phyloP scores from a whole-genome alignment of 2,797 vertebrate species.

The Sebastes diploproa region DNA sequence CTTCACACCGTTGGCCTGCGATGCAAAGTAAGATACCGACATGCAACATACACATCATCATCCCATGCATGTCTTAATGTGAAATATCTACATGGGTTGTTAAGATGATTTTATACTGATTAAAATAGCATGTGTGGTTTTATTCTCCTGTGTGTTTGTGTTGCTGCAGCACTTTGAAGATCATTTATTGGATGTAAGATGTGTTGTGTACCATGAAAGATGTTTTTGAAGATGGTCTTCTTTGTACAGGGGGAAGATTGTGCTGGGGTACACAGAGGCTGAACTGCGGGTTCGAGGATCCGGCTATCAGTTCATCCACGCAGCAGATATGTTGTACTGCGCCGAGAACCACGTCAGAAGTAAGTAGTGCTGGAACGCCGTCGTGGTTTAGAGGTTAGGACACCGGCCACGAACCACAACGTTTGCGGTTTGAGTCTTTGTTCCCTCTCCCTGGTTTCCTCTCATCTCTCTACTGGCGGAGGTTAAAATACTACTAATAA shows the following conservation, averaged over 20 bases:
- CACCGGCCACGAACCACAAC: too few relatives aligned
- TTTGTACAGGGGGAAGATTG: conserved; percentile 75
- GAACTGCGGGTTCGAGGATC: conserved; percentile 80
- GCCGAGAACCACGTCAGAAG: conserved; percentile 83
- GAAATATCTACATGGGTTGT: accelerated
- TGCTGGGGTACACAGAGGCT: conserved; percentile 81
- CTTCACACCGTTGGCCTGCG: conserved; percentile 88
- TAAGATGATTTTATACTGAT: accelerated
- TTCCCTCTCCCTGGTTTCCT: too few relatives aligned
- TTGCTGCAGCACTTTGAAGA: neutral
- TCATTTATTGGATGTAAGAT: neutral
- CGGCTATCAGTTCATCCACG: conserved; percentile 84
- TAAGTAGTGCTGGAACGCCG: conserved; percentile 43
- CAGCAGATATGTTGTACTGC: conserved; percentile 82
- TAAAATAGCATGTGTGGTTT: neutral
- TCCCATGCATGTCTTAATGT: neutral
- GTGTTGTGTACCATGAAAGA: accelerated
- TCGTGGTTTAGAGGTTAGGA: neutral
- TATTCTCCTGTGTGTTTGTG: neutral
- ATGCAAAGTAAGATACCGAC: conserved; percentile 79
- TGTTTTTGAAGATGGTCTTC: neutral
- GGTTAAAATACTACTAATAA: too few relatives aligned
- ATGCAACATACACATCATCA: neutral
- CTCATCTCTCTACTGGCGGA: too few relatives aligned
- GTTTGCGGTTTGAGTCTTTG: too few relatives aligned